Conservation (phyloP, 1,140 invertebrate species). For the Musca domestica region DNA sequence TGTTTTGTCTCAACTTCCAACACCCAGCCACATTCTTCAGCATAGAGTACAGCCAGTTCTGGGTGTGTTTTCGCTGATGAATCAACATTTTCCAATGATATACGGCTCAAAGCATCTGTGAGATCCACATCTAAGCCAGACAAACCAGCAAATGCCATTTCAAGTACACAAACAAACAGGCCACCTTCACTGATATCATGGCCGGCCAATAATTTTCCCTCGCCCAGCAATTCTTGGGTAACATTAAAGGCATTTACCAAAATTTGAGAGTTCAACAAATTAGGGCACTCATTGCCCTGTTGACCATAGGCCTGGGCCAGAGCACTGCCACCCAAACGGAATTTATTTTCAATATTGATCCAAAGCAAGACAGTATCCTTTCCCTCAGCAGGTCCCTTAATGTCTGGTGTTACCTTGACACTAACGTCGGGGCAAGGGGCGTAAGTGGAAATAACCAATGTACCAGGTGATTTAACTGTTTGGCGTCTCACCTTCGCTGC, state of each 20-base stretch:
- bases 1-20: constrained; percentile 71
- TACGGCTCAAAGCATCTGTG: constrained; percentile 52
- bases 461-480: constrained; percentile 87
- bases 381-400: constrained; percentile 67
- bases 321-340: constrained; percentile 84
- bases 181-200: constrained; percentile 98
- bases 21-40: constrained; percentile 91
- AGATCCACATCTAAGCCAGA: constrained; percentile 74
- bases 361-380: constrained; percentile 63
- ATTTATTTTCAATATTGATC: constrained; percentile 66
- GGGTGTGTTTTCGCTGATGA: constrained; percentile 41
- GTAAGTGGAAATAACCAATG: constrained; percentile 92
- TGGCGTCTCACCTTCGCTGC: constrained; percentile 76
- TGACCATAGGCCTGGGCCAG: constrained; percentile 88
- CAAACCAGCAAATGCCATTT: constrained; percentile 94
- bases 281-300: constrained; percentile 77
- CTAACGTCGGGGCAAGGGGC: constrained; percentile 88
- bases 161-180: constrained; percentile 81
- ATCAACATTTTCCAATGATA: constrained; percentile 26
- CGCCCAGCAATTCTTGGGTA: constrained; percentile 79
- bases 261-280: constrained; percentile 68
- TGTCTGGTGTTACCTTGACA: constrained; percentile 82
- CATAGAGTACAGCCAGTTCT: constrained; percentile 73
- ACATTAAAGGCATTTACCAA: constrained; percentile 76
- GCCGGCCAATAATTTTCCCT: constrained; percentile 75